Conservation (phyloP, 2,797 vertebrate genomes). For the Huso huso region DNA sequence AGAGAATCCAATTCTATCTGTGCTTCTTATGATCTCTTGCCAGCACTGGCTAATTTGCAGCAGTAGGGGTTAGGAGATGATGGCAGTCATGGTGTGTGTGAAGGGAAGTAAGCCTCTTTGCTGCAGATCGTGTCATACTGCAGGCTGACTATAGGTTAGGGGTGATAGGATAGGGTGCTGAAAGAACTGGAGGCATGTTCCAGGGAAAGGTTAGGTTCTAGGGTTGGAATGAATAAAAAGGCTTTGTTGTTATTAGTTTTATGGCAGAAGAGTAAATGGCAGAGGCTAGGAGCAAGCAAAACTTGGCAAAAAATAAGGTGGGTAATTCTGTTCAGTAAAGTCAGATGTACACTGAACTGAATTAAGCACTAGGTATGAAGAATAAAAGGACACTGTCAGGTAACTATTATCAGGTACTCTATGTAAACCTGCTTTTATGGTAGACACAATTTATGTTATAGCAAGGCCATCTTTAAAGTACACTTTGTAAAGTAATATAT, state of each 20-base stretch:
- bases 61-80: background rate
- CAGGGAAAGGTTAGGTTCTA: background rate
- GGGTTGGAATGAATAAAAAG: background rate
- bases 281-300: background rate
- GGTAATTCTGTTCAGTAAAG: no score
- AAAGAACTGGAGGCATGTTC: background rate
- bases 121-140: background rate
- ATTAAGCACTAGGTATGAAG: no score
- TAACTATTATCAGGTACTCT: no score
- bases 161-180: background rate
- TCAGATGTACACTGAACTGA: no score
- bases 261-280: background rate
- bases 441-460: no score
- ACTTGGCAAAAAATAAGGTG: no score
- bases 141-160: background rate
- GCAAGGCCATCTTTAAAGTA: no score
- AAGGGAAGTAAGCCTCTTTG: constrained; percentile 1
- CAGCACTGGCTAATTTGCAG: background rate
- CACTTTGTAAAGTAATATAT: no score
- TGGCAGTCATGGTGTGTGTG: background rate
- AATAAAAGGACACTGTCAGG: no score
- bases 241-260: background rate
- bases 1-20: background rate
- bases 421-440: no score
- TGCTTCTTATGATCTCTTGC: constrained; percentile 1